Evolutionary conservation across 2,888 invertebrate genomes (phyloP).

Genomic region (Sphecodes monilicornis): DNA sequence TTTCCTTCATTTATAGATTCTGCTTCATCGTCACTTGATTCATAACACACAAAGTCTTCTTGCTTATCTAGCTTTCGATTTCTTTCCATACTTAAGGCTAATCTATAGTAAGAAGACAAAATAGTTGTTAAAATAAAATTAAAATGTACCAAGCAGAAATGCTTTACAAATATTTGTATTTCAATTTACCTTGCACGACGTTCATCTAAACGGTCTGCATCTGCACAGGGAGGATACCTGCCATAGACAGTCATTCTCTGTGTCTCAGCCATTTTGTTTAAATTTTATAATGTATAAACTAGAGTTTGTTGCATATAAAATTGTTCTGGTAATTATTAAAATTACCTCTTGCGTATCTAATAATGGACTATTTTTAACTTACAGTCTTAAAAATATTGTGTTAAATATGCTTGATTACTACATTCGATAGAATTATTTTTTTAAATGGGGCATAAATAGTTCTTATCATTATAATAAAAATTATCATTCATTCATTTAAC

Average conservation of each 20-base stretch:
- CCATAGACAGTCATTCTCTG: constrained; percentile 90
- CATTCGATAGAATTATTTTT: constrained; percentile 37
- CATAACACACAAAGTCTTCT: constrained; percentile 95
- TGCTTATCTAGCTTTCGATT: constrained; percentile 94
- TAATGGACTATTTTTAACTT: constrained; percentile 20
- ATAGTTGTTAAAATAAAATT: background rate
- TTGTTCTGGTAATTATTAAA: constrained; percentile 24
- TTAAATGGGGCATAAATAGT: constrained; percentile 24
- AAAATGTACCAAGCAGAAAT: background rate
- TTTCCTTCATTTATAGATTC: constrained; percentile 91
- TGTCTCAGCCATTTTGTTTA: constrained; percentile 89
- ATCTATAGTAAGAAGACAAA: constrained; percentile 61
- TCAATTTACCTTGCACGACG: constrained; percentile 86
- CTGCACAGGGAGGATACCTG: constrained; percentile 91
- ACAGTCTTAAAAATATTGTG: constrained; percentile 25
- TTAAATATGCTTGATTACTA: constrained; percentile 22
- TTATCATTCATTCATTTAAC: constrained; percentile 20
- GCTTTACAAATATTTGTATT: background rate
- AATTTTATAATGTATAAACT: constrained; percentile 43
- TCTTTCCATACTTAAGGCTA: constrained; percentile 87
- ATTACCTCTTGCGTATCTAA: constrained; percentile 29
- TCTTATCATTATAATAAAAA: constrained; percentile 27
- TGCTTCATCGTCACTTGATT: constrained; percentile 94
- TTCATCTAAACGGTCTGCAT: constrained; percentile 90
- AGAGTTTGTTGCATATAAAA: constrained; percentile 38